Percentiles rank a stretch among this genome's conserved stretches.
phyloP scores from a whole-genome alignment of 2,113 vertebrate species.

The Gyps fulvus region DNA sequence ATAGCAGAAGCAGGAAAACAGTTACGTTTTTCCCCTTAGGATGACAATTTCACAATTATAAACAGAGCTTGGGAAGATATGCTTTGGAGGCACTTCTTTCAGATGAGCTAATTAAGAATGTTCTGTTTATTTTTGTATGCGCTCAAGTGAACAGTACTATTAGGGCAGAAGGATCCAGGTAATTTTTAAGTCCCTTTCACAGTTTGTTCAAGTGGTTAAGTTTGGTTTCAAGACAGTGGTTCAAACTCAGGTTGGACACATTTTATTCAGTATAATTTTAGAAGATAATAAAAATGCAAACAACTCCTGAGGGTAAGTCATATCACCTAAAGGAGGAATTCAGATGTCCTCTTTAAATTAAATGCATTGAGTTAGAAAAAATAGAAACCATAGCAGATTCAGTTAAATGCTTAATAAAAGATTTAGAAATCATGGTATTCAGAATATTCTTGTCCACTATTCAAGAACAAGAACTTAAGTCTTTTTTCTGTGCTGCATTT shows the following conservation, averaged over 20 bases:
- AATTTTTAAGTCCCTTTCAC: not conserved
- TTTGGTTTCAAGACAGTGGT: not conserved
- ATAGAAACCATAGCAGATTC: not conserved
- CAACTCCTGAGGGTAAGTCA: not conserved
- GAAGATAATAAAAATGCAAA: not conserved
- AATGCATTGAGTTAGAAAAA: not conserved
- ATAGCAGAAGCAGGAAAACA: not conserved
- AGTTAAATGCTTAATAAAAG: not conserved
- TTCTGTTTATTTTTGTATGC: not conserved
- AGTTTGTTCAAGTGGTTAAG: not conserved
- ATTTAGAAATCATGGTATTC: not conserved
- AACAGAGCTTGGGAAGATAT: not conserved
- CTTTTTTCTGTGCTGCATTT: not conserved
- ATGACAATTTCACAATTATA: not conserved
- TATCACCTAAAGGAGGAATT: not conserved
- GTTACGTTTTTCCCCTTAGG: not conserved
- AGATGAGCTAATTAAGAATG: conserved; percentile 4
- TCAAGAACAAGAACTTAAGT: not conserved
- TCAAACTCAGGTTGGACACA: not conserved
- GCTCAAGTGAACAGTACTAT: not conserved
- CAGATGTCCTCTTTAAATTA: not conserved
- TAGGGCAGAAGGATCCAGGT: not conserved
- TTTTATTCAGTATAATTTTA: not conserved
- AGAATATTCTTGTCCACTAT: not conserved
- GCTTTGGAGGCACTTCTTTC: not conserved